A percentile compares a stretch with the other conserved stretches of the same genome.
Evolutionary conservation across 2,113 vertebrate species (phyloP).

Genomic region (Nycticebus coucang): DNA sequence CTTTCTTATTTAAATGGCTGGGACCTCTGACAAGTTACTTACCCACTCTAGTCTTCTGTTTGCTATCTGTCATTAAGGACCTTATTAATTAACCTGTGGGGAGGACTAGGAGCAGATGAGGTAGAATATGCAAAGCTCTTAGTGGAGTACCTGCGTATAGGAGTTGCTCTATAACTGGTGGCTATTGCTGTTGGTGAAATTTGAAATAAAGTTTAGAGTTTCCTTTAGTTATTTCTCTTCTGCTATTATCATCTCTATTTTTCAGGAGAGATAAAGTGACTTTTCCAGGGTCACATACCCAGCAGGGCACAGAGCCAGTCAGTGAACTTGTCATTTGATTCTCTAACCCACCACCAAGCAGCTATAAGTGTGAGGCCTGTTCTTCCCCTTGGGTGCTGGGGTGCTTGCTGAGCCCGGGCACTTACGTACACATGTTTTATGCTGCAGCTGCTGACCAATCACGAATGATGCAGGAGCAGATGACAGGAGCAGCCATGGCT

Average conservation of each 20-base stretch:
- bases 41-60: background rate
- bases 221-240: background rate
- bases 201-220: slow-evolving; percentile 8
- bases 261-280: background rate
- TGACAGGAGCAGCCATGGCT: slow-evolving; percentile 98
- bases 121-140: background rate
- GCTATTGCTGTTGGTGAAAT: background rate
- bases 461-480: slow-evolving; percentile 99
- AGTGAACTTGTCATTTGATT: background rate
- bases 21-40: background rate
- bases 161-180: background rate
- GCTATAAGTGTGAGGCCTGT: background rate
- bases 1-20: background rate
- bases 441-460: slow-evolving; percentile 96
- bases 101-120: background rate
- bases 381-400: background rate
- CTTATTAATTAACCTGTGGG: background rate
- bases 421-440: background rate
- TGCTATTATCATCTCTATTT: background rate
- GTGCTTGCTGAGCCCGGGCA: background rate
- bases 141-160: background rate
- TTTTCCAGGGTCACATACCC: background rate
- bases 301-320: background rate
- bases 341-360: background rate
- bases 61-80: background rate